Conservation (phyloP, 2,113 vertebrate species). For the Peromyscus maniculatus region DNA sequence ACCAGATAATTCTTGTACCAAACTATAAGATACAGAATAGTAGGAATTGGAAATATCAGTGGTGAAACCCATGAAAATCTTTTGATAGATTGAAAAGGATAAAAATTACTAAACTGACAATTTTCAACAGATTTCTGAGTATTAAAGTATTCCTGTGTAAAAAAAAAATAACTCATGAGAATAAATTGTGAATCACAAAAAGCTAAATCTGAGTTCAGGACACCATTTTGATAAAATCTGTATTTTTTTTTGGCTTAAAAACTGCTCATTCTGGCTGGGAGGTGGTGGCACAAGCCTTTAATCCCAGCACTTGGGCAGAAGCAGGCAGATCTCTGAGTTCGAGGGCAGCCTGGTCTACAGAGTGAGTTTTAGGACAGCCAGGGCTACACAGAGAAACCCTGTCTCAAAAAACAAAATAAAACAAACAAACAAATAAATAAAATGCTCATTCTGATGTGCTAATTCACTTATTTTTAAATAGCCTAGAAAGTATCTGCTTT, state of each 20-base stretch:
- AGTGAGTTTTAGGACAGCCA: background rate
- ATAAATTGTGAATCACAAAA: slow-evolving; percentile 33
- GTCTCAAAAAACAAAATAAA: background rate
- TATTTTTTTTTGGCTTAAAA: background rate
- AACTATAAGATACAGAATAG: background rate
- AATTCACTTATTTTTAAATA: background rate
- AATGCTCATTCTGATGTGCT: background rate
- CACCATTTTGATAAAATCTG: slow-evolving; percentile 24
- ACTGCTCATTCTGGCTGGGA: background rate
- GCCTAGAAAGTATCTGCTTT: background rate
- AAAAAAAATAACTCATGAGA: background rate
- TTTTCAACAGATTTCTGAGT: slow-evolving; percentile 33
- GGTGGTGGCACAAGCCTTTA: background rate
- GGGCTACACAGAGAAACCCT: background rate
- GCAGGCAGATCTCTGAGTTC: background rate
- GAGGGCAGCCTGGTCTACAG: background rate
- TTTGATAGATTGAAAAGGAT: slow-evolving; percentile 36
- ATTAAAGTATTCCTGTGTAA: slow-evolving; percentile 6
- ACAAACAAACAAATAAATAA: background rate
- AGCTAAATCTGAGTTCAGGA: slow-evolving; percentile 43
- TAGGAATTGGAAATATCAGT: slow-evolving; percentile 28
- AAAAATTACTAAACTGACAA: slow-evolving; percentile 46
- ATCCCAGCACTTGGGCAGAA: background rate
- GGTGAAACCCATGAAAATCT: background rate
- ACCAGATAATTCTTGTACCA: background rate